Base-by-base conservation (phyloP, 2,113 vertebrate genomes). In the Carlito syrichta region DNA sequence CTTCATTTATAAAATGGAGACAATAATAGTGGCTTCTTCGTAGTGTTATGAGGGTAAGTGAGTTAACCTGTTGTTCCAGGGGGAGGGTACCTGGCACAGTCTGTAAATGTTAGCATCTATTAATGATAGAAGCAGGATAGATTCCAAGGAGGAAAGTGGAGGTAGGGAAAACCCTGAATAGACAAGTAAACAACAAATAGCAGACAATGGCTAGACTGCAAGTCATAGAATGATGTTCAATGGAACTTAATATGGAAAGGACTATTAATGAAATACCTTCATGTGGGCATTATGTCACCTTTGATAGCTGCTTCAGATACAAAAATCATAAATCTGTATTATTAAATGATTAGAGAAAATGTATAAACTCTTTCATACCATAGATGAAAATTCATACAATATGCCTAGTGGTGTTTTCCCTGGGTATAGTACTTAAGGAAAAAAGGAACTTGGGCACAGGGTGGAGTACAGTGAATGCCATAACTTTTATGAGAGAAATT, bases 1-100 rank as follows among this genome's bases (percentile, higher is more conserved):
- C 71, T 69, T 95, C 11, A 19, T n/a, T 76, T 56, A 17, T 74
- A 73, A 92, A 63, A 52, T 58, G 27, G 38, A 91, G 43, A 32
- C 20, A 25, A 13, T 54, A n/a, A 40, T 5, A 52, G 25, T 23
- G 38, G 62, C 27, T 74, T 87, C 30, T 58, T 45, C 27, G 2
- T 5, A 13, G 7, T 81, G 35, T 66, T 54, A 20, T 16, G 13
- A 58, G 38, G 58, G 6, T 86, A 48, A 79, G 6, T 58, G 16
- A 50, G 5, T 85, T 52, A 56, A 16, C 14, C 63, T 5, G 12
- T 56, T 7, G 17, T 63, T 23, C 86, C 11, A 77, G 14, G 60
- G 89, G 5, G 60, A 25, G 16, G 20, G 38, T 25, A 10, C 23
- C 78, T 83, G 22, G 19, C 10, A 60, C 48, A 56, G 76, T 43